These are phyloP conservation scores for Dufourea novaeangliae DNA, from an alignment of 1,140 invertebrate species.

Conservation along the genomic window DNA sequence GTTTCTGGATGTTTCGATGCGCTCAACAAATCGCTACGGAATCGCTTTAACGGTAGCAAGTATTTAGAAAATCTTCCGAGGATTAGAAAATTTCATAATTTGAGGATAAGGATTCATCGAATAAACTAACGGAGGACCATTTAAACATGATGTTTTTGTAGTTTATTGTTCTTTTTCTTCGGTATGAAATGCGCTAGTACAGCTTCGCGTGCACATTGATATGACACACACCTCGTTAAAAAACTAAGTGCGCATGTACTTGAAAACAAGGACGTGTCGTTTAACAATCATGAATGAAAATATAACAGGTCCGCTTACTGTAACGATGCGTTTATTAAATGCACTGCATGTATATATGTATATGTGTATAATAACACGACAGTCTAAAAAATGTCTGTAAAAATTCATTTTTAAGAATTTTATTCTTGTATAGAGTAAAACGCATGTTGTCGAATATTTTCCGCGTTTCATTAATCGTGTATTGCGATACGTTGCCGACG, in stretches of 20 bases:
- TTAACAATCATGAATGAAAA: not conserved
- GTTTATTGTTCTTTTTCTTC: not conserved
- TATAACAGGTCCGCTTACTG: conserved; percentile 1
- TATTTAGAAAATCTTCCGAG: too few relatives aligned
- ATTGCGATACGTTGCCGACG: not conserved
- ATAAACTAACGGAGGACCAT: not conserved
- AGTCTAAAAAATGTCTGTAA: conserved; percentile 29
- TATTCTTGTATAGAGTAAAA: conserved; percentile 14
- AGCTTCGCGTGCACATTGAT: conserved; percentile 6
- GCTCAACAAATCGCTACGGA: not conserved
- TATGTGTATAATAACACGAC: not conserved
- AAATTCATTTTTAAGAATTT: conserved; percentile 22
- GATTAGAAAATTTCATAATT: too few relatives aligned
- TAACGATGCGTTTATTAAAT: not conserved
- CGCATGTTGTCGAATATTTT: not conserved
- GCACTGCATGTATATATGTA: too few relatives aligned
- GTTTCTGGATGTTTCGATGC: not conserved
- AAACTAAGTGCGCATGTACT: conserved; percentile 11
- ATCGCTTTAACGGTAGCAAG: too few relatives aligned
- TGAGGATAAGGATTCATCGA: not conserved
- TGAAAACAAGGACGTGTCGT: not conserved
- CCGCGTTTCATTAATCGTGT: not conserved
- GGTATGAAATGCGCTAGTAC: conserved; percentile 1
- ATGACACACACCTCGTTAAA: conserved; percentile 9
- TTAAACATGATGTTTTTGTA: not conserved